Evolutionary conservation across 2,113 vertebrate genomes (phyloP).

Genomic region (Rissa tridactyla): DNA sequence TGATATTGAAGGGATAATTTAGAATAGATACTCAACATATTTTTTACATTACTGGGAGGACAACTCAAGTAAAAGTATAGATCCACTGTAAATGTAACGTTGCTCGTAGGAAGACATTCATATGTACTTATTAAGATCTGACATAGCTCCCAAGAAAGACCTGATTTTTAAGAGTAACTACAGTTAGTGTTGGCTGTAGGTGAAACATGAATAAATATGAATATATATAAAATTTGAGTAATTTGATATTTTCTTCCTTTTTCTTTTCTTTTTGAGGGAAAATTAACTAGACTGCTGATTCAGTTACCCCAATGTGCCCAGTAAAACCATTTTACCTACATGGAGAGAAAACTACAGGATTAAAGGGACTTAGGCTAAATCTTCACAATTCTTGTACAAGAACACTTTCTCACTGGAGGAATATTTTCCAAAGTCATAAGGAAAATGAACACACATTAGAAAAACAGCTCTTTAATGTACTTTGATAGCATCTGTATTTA

Average conservation of each 20-base stretch:
- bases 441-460: not conserved
- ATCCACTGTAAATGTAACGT: not conserved
- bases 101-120: not conserved
- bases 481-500: constrained; percentile 36
- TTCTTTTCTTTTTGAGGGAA: not conserved
- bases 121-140: not conserved
- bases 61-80: not conserved
- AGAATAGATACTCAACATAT: not conserved
- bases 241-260: not conserved
- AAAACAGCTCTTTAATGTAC: not conserved
- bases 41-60: not conserved
- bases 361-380: not conserved
- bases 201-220: not conserved
- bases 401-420: not conserved
- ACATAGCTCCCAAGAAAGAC: not conserved
- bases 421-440: not conserved
- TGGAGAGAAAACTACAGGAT: not conserved
- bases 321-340: not conserved
- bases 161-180: not conserved
- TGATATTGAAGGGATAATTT: not conserved
- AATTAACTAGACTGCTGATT: not conserved
- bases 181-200: not conserved
- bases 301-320: not conserved
- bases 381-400: not conserved
- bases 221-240: not conserved